A percentile compares a stretch with the other conserved stretches of the same genome.
These are phyloP conservation scores for Pardosa pseudoannulata DNA, from an alignment of 2,888 invertebrate species.

Conservation along the genomic window DNA sequence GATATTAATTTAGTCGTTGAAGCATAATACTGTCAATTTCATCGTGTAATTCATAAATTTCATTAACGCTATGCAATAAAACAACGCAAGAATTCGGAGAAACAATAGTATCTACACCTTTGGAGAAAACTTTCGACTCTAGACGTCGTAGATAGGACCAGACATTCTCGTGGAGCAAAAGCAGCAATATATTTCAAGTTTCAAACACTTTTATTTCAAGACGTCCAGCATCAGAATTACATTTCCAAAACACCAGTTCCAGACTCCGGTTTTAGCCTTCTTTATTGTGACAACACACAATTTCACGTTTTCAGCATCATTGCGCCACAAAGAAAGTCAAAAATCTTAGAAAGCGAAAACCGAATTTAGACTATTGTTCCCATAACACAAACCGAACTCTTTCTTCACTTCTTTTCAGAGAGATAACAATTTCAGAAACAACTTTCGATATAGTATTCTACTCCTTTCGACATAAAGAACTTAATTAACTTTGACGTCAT, in stretches of 20 bases:
- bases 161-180: background rate
- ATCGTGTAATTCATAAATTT: background rate
- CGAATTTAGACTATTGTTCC: background rate
- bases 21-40: background rate
- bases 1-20: slow-evolving; percentile 4
- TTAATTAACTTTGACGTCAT: no score
- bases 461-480: no score
- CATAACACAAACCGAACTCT: background rate
- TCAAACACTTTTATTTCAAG: no score
- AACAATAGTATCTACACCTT: background rate
- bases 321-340: background rate
- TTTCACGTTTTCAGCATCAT: background rate
- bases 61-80: background rate
- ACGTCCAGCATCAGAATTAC: background rate
- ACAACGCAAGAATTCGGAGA: background rate
- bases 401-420: background rate
- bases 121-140: background rate
- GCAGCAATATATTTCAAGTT: background rate
- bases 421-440: background rate
- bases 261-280: background rate
- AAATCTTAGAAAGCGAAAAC: background rate
- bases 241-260: background rate
- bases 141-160: background rate
- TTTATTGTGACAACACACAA: background rate
- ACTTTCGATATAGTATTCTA: no score